Percentiles rank a stretch among this genome's conserved stretches.
Evolutionary conservation across 1,140 invertebrate species (phyloP).

Genomic region (Drosophila grimshawi): DNA sequence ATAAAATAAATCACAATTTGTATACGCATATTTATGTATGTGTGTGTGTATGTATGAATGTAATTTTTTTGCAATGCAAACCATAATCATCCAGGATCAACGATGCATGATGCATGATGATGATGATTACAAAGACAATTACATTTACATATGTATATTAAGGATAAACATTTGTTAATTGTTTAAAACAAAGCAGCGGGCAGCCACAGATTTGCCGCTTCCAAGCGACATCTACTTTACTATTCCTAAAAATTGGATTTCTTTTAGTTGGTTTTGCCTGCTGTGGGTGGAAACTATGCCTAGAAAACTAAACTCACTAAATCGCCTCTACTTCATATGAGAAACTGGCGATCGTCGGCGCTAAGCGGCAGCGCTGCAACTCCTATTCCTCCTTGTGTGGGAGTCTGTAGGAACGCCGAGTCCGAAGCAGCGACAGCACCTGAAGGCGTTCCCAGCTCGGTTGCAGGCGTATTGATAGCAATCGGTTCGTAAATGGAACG

Average conservation of each 20-base stretch:
- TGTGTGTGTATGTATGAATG: constrained; percentile 33
- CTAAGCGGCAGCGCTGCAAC: constrained; percentile 74
- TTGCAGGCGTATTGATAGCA: constrained; percentile 52
- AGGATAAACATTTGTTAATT: constrained; percentile 77
- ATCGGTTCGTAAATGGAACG: constrained; percentile 80
- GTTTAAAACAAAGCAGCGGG: constrained; percentile 79
- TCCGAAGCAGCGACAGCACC: constrained; percentile 31
- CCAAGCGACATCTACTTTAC: constrained; percentile 26
- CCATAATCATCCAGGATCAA: constrained; percentile 40
- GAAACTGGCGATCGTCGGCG: constrained; percentile 60
- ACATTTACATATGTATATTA: constrained; percentile 64
- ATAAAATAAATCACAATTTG: constrained; percentile 81
- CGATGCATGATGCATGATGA: constrained; percentile 25
- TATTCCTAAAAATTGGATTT: constrained; percentile 15
- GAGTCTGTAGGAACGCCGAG: constrained; percentile 73
- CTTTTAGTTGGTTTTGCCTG: constrained; percentile 19
- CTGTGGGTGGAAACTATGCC: constrained; percentile 32
- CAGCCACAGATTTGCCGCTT: constrained; percentile 55
- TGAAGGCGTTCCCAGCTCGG: constrained; percentile 27
- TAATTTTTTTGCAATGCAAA: constrained; percentile 32
- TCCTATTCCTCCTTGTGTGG: constrained; percentile 74
- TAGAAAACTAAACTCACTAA: constrained; percentile 39
- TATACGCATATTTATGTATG: constrained; percentile 72
- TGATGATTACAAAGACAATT: constrained; percentile 49
- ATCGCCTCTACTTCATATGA: constrained; percentile 59